Percentiles rank a stretch among this genome's conserved stretches.
phyloP scores from a whole-genome alignment of 2,113 vertebrate genomes.

The Esox niger region DNA sequence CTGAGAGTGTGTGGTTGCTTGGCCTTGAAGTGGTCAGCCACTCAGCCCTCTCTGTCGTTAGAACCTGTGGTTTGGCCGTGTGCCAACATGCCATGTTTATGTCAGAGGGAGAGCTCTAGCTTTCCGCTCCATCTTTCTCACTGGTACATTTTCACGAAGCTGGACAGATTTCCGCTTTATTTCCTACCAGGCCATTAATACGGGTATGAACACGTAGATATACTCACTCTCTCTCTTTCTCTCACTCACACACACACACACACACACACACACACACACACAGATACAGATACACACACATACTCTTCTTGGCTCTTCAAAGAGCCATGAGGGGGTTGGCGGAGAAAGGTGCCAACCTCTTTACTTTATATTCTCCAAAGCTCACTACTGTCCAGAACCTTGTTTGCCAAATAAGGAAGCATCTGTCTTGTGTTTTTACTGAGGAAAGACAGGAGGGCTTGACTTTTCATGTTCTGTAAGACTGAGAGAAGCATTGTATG shows the following conservation, averaged over 20 bases:
- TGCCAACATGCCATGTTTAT: slow-evolving; percentile 54
- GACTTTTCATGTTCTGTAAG: slow-evolving; percentile 31
- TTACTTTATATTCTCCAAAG: slow-evolving; percentile 46
- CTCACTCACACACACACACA: too few species aligned
- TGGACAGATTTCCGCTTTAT: slow-evolving; percentile 43
- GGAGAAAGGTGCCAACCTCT: slow-evolving; percentile 60
- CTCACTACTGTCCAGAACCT: slow-evolving; percentile 28
- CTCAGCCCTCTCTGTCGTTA: slow-evolving; percentile 45
- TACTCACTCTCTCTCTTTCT: too few species aligned
- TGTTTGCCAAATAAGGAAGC: slow-evolving; percentile 71
- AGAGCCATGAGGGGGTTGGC: slow-evolving; percentile 39
- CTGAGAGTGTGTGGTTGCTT: slow-evolving; percentile 27
- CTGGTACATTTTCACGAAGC: slow-evolving; percentile 42
- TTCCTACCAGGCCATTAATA: slow-evolving; percentile 29
- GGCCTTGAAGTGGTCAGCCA: slow-evolving; percentile 28
- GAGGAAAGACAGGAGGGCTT: slow-evolving; percentile 23
- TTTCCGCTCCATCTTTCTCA: slow-evolving; percentile 46
- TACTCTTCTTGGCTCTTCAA: slow-evolving; percentile 37
- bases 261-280: too few species aligned
- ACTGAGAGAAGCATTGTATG: slow-evolving; percentile 12
- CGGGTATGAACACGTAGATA: too few species aligned
- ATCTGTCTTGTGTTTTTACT: slow-evolving; percentile 56
- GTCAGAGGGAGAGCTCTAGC: slow-evolving; percentile 43
- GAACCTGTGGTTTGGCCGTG: slow-evolving; percentile 57
- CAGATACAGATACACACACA: background rate